These are phyloP conservation scores for Oenanthe melanoleuca DNA, from an alignment of 2,113 vertebrate species.

Conservation along the genomic window DNA sequence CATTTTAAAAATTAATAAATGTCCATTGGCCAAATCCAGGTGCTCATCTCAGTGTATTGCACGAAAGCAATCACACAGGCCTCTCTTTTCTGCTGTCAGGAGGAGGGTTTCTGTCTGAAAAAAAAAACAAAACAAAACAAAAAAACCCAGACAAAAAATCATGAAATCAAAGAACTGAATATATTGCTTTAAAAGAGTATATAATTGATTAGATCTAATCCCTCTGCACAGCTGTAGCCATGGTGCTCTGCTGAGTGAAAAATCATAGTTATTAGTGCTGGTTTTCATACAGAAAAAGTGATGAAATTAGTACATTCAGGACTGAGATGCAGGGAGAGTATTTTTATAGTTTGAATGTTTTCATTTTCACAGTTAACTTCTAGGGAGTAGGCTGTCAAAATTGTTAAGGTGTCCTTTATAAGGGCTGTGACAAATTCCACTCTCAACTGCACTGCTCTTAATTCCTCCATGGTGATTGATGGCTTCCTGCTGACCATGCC, in stretches of 20 bases:
- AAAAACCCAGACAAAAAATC: neutral
- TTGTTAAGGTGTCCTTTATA: conserved; percentile 17
- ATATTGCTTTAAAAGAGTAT: neutral
- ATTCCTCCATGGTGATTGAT: neutral
- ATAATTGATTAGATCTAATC: conserved; percentile 27
- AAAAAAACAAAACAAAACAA: neutral
- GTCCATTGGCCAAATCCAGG: conserved; percentile 28
- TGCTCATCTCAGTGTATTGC: conserved; percentile 77
- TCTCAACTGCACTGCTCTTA: neutral
- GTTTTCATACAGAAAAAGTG: conserved; percentile 20
- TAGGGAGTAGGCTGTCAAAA: neutral
- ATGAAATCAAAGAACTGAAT: conserved; percentile 29
- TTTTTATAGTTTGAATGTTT: conserved; percentile 25
- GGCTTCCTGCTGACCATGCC: conserved; percentile 9
- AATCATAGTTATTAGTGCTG: conserved; percentile 4
- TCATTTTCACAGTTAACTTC: conserved; percentile 23
- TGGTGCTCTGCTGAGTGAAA: conserved; percentile 40
- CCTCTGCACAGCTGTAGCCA: neutral
- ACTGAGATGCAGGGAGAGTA: neutral
- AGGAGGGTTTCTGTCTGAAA: conserved; percentile 90
- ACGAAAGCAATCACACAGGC: conserved; percentile 90
- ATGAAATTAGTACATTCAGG: conserved; percentile 14
- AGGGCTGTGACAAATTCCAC: neutral
- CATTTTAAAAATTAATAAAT: conserved; percentile 8
- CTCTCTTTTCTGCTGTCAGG: conserved; percentile 87